Base-by-base conservation (phyloP, 2,113 vertebrate species). In the Hypomesus transpacificus region DNA sequence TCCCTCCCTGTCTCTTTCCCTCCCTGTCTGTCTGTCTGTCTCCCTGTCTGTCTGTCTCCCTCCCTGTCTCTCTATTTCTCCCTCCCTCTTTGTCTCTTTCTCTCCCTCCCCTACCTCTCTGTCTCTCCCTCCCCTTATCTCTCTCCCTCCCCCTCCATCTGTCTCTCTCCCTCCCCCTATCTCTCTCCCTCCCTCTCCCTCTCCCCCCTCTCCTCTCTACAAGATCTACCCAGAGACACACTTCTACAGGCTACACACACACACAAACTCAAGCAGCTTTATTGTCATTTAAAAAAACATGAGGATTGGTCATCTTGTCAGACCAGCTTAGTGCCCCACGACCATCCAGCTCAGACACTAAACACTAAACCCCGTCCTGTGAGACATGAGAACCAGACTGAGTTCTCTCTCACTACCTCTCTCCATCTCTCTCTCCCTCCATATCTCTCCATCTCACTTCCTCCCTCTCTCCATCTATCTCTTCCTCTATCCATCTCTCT, bases 151-250 rank as follows among this genome's bases (percentile, higher is more conserved):
- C 22, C 58, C 59, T 70, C 66, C 34, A 59, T 8, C n/a, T 18
- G n/a, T 58, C 17, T 56, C 50, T 2, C 66, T 80, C 53, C 67
- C 68, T 70, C 71, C 60, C 58, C 81, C 70, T 72, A 70, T 22
- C 71, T 24, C 65, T 20, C 60, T 22, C 5, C 16, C 26, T 63
- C 28, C 52, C 53, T 59, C 26, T 28, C 77, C 56, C 64, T 18
- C 51, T 77, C 80, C 77, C 84, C 58, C 21, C 4, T 20, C 6
- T 3, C 58, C 56, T 58, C 56, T 34, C 31, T 31, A 31, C 28
- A 31, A 31, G 28, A 31, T 31, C 28, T 34, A 58, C n/a, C 7
- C 20, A 21, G 7, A 21, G 7, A 58, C 56, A 20, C 18, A 58
- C 17, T 9, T n/a, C 5, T n/a, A 58, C 56, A 58, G 4, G n/a